Evolutionary conservation across 2,113 vertebrate genomes (phyloP).

Genomic region (Malurus alboscapulatus): DNA sequence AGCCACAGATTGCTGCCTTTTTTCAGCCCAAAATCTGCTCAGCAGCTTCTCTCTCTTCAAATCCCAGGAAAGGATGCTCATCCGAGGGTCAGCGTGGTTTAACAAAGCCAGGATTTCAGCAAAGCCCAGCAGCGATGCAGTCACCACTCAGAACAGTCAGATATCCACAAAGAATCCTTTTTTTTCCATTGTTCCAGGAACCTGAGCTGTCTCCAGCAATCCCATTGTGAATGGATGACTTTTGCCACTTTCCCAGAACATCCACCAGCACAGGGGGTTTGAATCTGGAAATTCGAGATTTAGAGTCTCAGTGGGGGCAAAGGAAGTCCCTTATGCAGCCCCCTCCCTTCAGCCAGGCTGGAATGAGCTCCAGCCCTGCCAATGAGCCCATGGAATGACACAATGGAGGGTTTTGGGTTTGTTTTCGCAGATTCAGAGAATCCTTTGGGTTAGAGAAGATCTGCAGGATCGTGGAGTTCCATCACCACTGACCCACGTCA

Average conservation of each 20-base stretch:
- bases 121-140: constrained; percentile 37
- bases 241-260: constrained; percentile 56
- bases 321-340: not conserved
- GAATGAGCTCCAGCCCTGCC: not conserved
- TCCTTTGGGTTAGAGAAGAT: not conserved
- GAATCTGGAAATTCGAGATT: constrained; percentile 8
- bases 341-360: not conserved
- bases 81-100: constrained; percentile 7
- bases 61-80: not conserved
- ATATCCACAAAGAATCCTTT: constrained; percentile 35
- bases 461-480: not conserved
- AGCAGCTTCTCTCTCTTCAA: constrained; percentile 15
- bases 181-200: constrained; percentile 51
- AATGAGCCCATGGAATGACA: not conserved
- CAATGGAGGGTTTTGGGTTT: not conserved
- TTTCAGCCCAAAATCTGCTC: not conserved
- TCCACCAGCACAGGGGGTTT: not conserved
- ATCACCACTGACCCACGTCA: not conserved
- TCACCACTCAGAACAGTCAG: constrained; percentile 45
- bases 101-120: constrained; percentile 34
- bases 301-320: not conserved
- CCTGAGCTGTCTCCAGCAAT: constrained; percentile 60
- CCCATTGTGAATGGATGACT: constrained; percentile 50
- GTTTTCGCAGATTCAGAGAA: not conserved
- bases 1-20: not conserved